Conservation (phyloP, 2,888 invertebrate genomes). For the Lycocerus yunnanus region DNA sequence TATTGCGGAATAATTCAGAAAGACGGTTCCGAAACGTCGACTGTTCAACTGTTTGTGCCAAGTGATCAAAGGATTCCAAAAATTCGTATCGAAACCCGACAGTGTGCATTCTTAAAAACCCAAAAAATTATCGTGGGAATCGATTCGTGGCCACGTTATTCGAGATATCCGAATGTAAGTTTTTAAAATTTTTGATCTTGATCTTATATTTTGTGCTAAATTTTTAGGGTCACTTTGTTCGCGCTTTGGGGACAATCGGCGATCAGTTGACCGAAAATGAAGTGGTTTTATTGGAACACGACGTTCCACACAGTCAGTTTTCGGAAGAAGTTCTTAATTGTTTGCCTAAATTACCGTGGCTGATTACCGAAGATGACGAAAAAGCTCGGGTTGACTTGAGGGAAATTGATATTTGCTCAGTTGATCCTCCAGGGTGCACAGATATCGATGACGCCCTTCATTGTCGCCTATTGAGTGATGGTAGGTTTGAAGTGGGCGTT, state of each 20-base stretch:
- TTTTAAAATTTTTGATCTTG: neutral
- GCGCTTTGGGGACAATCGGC: conserved; percentile 89
- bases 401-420: conserved; percentile 86
- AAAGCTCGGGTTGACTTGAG: conserved; percentile 83
- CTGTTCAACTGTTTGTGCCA: conserved; percentile 88
- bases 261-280: conserved; percentile 97
- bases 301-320: conserved; percentile 94
- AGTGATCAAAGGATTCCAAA: conserved; percentile 93
- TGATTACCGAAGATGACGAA: conserved; percentile 82
- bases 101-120: conserved; percentile 76
- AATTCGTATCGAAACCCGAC: conserved; percentile 93
- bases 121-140: conserved; percentile 95
- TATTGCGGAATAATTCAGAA: conserved; percentile 95
- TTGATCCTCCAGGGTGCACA: conserved; percentile 98
- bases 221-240: conserved; percentile 86
- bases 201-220: conserved; percentile 21
- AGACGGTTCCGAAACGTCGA: conserved; percentile 62
- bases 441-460: conserved; percentile 99
- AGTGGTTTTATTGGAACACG: conserved; percentile 93
- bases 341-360: conserved; percentile 88
- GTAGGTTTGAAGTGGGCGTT: conserved; percentile 86
- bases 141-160: conserved; percentile 94
- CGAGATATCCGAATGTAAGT: conserved; percentile 81
- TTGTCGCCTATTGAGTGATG: conserved; percentile 74
- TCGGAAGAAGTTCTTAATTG: conserved; percentile 92